phyloP scores from a whole-genome alignment of 2,113 vertebrate genomes.

The Rattus norvegicus region GRCr8 NC_086020.1:114375001-114375500 shows the following conservation, averaged over 20 bases:
- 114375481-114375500: conserved; percentile 39
- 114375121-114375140: conserved; percentile 58
- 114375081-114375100: conserved; percentile 70
- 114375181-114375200: conserved; percentile 57
- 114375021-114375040: conserved; percentile 76
- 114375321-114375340: conserved; percentile 29
- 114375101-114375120: conserved; percentile 56
- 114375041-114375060: conserved; percentile 77
- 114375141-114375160: conserved; percentile 55
- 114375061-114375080: conserved; percentile 76
- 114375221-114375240: conserved; percentile 49
- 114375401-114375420: conserved; percentile 26
- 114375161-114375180: conserved; percentile 54
- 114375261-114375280: conserved; percentile 22
- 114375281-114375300: conserved; percentile 62
- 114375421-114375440: conserved; percentile 37
- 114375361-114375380: conserved; percentile 51
- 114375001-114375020: conserved; percentile 84
- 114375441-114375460: conserved; percentile 35
- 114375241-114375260: conserved; percentile 52
- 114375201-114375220: conserved; percentile 53
- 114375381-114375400: conserved; percentile 1
- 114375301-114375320: not conserved
- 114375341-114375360: conserved; percentile 11
- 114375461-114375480: conserved; percentile 44